Evolutionary conservation across 2,888 invertebrate genomes (phyloP), one percentile per base, ranked within the genome.

Genomic region (Platynereis dumerilii): DNA sequence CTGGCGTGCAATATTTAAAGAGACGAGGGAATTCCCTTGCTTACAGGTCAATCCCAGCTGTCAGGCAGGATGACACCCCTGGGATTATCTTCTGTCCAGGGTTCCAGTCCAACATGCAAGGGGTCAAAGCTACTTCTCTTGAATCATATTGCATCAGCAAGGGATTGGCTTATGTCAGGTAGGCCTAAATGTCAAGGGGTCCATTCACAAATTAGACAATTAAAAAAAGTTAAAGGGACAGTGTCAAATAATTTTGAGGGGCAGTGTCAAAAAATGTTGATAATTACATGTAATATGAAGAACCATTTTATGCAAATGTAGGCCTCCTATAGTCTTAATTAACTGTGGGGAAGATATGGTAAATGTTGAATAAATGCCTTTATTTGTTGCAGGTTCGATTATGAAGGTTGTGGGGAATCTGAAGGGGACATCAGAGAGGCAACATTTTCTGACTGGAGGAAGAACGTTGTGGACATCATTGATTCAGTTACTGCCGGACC

Each of bases 81-180:
- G 72, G 72, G 12, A 60, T 72, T 17, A 45, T 72, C 2, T 72
- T 72, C 45, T 66, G 60, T 24, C 58, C 67, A 39, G 72, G 71
- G 7, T 71, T 69, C 39, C 62, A 66, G 58, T 68, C 71, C 3
- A 67, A 65, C 28, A 72, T 72, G 72, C 24, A 45, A 15, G 72
- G 69, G 15, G 60, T 53, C 12, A 72, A 72, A 56, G 70, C 72
- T 1, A 53, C 53, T 42, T 61, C 68, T 20, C 58, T 72, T 26
- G 69, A 72, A 45, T 42, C 44, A 5, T 72, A 68, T 52, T 72
- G 72, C 48, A n/a, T 29, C 22, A 34, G 54, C 22, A 67, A 63
- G 24, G 60, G 65, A n/a, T 54, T 61, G 17, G 22, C 70, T 12
- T 72, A 53, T 53, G 45, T 64, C 24, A 65, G 70, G 70, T 72